A percentile compares a stretch with the other conserved stretches of the same genome.
phyloP scores from a whole-genome alignment of 64 coral and sea anemone genomes.

The Montipora efflorescens region DNA sequence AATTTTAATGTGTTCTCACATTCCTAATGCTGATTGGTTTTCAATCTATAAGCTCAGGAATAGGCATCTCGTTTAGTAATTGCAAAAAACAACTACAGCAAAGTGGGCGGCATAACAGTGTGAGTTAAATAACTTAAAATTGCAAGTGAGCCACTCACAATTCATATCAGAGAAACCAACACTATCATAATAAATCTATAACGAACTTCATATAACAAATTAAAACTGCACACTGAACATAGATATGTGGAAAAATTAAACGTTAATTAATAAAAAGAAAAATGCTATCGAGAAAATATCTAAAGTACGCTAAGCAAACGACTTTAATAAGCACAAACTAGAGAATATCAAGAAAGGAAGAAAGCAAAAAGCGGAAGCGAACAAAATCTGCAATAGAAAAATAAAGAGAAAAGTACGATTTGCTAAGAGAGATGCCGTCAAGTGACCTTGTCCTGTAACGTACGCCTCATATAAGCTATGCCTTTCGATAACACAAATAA shows the following conservation, averaged over 20 bases:
- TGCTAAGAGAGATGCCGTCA: constrained; percentile 1
- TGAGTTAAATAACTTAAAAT: background rate
- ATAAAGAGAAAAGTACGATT: background rate
- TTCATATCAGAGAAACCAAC: background rate
- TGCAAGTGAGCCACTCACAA: background rate
- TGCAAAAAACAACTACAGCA: background rate
- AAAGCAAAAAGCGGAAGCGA: background rate
- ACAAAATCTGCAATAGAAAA: constrained; percentile 13
- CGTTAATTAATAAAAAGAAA: too few species aligned
- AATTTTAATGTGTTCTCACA: background rate
- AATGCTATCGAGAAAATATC: background rate
- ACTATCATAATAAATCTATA: background rate
- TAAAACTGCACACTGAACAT: background rate
- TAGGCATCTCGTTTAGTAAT: background rate
- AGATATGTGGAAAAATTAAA: background rate
- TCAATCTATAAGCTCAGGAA: background rate
- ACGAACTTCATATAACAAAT: background rate
- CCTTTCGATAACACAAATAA: background rate
- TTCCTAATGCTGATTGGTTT: background rate
- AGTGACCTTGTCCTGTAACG: background rate
- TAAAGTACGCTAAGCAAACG: background rate
- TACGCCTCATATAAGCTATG: background rate
- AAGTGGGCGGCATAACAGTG: background rate
- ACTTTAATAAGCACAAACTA: constrained; percentile 6
- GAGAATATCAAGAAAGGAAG: constrained; percentile 5